Conservation (phyloP, 92 coral and sea anemone species). For the Umimayanthus chanpuru region DNA sequence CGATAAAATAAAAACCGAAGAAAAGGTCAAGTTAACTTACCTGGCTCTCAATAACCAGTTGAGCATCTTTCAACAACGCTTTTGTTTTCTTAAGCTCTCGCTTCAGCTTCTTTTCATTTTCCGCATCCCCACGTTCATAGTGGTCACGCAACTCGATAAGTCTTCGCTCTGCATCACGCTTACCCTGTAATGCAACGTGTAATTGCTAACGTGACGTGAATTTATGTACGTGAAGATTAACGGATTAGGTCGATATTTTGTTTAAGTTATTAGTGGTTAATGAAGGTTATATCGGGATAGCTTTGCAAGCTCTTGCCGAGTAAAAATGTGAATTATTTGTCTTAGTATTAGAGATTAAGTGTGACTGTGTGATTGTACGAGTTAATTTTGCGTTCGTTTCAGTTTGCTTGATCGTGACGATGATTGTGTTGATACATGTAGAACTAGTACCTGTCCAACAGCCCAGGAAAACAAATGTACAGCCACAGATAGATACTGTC, state of each 20-base stretch:
- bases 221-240: conserved; percentile 24
- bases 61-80: conserved; percentile 93
- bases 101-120: conserved; percentile 77
- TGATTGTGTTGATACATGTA: background rate
- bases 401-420: background rate
- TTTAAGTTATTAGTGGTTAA: background rate
- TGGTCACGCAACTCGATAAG: conserved; percentile 90
- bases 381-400: background rate
- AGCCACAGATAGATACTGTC: background rate
- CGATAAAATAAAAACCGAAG: no score
- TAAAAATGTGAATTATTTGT: background rate
- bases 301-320: background rate
- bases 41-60: conserved; percentile 87
- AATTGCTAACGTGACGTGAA: conserved; percentile 48
- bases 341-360: background rate
- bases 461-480: background rate
- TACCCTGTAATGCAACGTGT: conserved; percentile 64
- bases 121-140: conserved; percentile 77
- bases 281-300: background rate
- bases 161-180: conserved; percentile 87
- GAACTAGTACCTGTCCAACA: background rate
- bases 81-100: conserved; percentile 95
- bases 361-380: background rate
- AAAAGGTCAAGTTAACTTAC: conserved; percentile 40
- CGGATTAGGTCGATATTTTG: background rate